Conservation (phyloP, 1,140 invertebrate species). For the Cyrtorhinus lividipennis region DNA sequence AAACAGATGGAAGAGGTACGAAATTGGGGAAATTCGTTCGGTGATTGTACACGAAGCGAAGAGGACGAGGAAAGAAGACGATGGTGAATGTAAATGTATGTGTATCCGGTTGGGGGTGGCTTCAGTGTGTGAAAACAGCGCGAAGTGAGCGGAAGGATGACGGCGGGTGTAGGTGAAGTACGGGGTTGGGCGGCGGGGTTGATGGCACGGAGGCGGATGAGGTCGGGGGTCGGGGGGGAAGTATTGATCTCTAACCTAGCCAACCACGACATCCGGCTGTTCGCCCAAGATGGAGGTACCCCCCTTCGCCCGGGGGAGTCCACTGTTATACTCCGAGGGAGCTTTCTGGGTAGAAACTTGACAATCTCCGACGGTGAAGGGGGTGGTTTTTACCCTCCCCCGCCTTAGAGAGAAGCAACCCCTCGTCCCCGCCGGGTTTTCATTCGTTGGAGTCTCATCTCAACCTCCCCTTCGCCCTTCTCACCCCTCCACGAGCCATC, state of each 20-base stretch:
- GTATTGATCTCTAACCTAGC: conserved; percentile 20
- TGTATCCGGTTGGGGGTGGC: background rate
- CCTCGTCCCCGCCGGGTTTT: too few relatives aligned
- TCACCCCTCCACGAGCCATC: too few relatives aligned
- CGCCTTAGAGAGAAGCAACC: too few relatives aligned
- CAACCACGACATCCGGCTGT: conserved; percentile 14
- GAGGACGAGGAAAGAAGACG: too few relatives aligned
- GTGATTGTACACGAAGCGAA: too few relatives aligned
- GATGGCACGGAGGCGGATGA: conserved; percentile 8
- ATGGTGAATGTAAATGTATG: background rate
- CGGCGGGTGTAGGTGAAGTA: background rate
- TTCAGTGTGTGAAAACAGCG: background rate
- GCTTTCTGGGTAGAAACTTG: background rate
- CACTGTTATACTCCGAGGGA: conserved; percentile 30
- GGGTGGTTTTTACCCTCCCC: background rate
- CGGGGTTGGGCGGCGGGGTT: background rate
- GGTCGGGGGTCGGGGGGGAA: conserved; percentile 22
- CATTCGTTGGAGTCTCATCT: too few relatives aligned
- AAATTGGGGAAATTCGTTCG: too few relatives aligned
- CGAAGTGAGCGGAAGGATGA: conserved; percentile 7
- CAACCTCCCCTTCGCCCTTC: too few relatives aligned
- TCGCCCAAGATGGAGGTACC: conserved; percentile 26
- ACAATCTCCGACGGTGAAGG: background rate
- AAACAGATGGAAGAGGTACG: too few relatives aligned
- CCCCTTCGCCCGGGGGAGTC: conserved; percentile 31